These are phyloP conservation scores for Pissodes strobi DNA, from an alignment of 1,140 invertebrate species.

Conservation along the genomic window DNA sequence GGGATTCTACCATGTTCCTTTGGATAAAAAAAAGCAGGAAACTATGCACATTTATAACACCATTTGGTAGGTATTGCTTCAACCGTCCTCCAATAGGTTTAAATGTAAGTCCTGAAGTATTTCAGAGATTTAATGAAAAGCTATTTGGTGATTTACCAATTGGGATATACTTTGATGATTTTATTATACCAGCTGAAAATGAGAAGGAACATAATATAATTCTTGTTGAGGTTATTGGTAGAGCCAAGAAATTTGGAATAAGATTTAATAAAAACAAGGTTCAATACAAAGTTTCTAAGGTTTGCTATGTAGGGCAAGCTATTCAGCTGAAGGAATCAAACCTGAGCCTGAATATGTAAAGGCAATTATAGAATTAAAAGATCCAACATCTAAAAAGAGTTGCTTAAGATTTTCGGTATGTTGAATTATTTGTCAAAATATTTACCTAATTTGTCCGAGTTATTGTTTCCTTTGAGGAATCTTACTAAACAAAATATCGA, in stretches of 20 bases:
- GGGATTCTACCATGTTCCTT: conserved; percentile 48
- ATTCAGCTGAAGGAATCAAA: conserved; percentile 22
- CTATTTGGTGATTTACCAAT: conserved; percentile 30
- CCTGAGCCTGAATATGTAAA: conserved; percentile 27
- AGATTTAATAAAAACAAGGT: conserved; percentile 36
- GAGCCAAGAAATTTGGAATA: conserved; percentile 15
- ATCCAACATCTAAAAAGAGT: conserved; percentile 37
- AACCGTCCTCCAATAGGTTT: conserved; percentile 48
- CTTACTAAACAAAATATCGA: no score
- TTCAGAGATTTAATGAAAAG: no score
- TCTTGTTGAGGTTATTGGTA: neutral
- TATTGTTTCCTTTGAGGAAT: conserved; percentile 5
- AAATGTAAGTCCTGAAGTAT: conserved; percentile 49
- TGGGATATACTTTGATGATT: conserved; percentile 39
- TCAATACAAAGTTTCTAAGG: conserved; percentile 29
- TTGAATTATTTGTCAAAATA: conserved; percentile 37
- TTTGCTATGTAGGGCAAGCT: conserved; percentile 31
- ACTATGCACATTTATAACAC: conserved; percentile 52
- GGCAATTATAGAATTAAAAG: conserved; percentile 26
- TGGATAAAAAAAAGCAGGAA: conserved; percentile 25
- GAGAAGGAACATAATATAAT: conserved; percentile 31
- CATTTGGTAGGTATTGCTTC: conserved; percentile 51
- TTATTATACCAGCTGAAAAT: conserved; percentile 21
- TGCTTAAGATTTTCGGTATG: conserved; percentile 34
- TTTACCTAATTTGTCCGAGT: conserved; percentile 30